A percentile compares a stretch with the other conserved stretches of the same genome.
Conservation (phyloP, 2,113 vertebrate genomes). For the Nematolebias whitei region DNA sequence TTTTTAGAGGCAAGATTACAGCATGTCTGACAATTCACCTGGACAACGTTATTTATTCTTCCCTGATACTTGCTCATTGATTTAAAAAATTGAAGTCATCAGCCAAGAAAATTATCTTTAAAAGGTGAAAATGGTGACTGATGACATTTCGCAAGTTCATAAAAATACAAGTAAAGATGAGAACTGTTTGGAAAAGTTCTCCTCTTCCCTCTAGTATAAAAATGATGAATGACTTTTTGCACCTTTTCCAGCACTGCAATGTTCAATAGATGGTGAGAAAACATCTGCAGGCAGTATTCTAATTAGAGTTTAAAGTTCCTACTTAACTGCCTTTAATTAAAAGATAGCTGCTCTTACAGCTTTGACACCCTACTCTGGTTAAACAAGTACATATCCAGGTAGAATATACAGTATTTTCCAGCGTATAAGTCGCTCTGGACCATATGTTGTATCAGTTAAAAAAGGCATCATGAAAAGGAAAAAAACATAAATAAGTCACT, state of each 20-base stretch:
- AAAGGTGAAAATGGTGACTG: neutral
- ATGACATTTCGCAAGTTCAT: neutral
- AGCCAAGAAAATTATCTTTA: no score
- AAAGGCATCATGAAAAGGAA: no score
- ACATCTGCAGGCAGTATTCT: neutral
- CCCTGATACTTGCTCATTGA: neutral
- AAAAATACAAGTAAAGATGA: neutral
- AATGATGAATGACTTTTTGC: slow-evolving; percentile 5
- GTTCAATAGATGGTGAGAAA: slow-evolving; percentile 8
- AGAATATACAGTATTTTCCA: no score
- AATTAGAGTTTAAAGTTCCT: neutral
- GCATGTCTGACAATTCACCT: neutral
- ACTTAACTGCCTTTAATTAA: neutral
- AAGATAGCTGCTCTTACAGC: neutral
- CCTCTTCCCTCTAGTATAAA: neutral
- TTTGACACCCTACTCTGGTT: no score
- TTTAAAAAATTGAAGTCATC: neutral
- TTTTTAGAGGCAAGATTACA: neutral
- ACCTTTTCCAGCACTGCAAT: neutral
- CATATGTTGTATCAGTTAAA: no score
- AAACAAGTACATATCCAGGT: no score
- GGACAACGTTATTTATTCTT: neutral
- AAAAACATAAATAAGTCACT: no score
- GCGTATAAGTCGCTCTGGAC: no score
- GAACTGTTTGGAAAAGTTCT: neutral